These are phyloP conservation scores for Melieria crassipennis DNA, from an alignment of 2,888 invertebrate genomes.

Conservation along the genomic window DNA sequence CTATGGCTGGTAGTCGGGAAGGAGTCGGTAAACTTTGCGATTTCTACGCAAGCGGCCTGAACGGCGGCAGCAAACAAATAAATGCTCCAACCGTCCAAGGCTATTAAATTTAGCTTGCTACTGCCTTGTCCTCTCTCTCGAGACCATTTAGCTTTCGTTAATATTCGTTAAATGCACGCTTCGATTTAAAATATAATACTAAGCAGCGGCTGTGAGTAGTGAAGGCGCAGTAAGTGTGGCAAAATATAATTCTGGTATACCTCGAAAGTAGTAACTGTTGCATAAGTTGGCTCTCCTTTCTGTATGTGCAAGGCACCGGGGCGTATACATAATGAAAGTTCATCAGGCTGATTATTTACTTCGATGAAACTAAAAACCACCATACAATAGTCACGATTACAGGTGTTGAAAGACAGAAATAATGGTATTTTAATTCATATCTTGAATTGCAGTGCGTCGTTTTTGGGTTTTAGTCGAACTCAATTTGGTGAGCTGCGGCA, in stretches of 20 bases:
- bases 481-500: constrained; percentile 24
- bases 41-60: no score
- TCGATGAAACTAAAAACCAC: constrained; percentile 72
- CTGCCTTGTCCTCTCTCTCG: no score
- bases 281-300: constrained; percentile 74
- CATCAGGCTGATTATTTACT: constrained; percentile 75
- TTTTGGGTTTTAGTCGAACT: constrained; percentile 22
- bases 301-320: constrained; percentile 72
- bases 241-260: constrained; percentile 48
- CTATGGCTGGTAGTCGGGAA: no score
- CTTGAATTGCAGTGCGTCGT: constrained; percentile 3
- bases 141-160: no score
- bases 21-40: no score
- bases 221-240: no score
- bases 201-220: no score
- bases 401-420: constrained; percentile 34
- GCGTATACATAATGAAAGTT: constrained; percentile 77
- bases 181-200: no score
- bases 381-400: constrained; percentile 39
- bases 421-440: constrained; percentile 28
- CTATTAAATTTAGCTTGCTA: no score
- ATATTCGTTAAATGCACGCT: no score
- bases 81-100: no score
- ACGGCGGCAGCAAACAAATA: no score
- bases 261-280: constrained; percentile 76